Conservation (phyloP, 2,113 vertebrate species). For the Rhynchomys soricoides region DNA sequence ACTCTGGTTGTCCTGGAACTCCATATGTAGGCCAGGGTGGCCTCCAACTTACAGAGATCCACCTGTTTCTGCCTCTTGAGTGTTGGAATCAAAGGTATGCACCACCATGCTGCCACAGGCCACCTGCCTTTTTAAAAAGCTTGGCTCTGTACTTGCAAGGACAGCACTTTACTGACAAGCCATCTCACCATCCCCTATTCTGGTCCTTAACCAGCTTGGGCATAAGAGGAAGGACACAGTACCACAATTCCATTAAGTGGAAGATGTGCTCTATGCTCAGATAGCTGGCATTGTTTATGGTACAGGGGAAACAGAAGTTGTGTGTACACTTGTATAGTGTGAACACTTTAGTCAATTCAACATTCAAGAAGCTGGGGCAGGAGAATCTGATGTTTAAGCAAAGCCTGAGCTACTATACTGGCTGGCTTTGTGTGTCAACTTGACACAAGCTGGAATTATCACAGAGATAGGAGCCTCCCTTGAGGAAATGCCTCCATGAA, state of each 20-base stretch:
- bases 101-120: not conserved
- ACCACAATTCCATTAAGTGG: not conserved
- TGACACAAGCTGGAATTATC: too few relatives aligned
- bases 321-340: not conserved
- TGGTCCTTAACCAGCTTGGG: not conserved
- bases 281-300: not conserved
- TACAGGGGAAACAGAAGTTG: not conserved
- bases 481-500: too few relatives aligned
- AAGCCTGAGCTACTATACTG: not conserved
- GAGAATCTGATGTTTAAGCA: not conserved
- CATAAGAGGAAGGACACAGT: not conserved
- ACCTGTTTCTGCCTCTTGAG: not conserved
- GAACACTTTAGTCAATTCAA: not conserved
- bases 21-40: not conserved
- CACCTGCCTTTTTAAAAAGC: not conserved
- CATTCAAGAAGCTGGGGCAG: not conserved
- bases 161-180: not conserved
- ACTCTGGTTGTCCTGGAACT: not conserved
- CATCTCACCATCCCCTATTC: not conserved
- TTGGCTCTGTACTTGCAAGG: not conserved
- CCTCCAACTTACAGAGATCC: not conserved
- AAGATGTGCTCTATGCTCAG: not conserved
- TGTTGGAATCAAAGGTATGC: not conserved
- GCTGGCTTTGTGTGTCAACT: too few relatives aligned
- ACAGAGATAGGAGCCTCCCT: too few relatives aligned